These are phyloP conservation scores for Pyrgus malvae DNA, from an alignment of 2,888 invertebrate genomes.

Conservation along the genomic window DNA sequence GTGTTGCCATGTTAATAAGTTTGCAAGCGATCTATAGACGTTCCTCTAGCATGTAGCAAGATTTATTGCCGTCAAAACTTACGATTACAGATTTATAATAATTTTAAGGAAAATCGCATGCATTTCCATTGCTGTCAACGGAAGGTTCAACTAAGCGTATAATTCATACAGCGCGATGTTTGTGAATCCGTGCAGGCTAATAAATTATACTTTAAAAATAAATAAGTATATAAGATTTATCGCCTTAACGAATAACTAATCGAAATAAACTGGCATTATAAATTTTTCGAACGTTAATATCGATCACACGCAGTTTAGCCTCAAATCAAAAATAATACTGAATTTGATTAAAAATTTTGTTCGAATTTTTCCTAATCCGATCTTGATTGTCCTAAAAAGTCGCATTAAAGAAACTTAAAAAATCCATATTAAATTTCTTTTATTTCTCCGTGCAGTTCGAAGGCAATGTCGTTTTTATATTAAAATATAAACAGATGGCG, in stretches of 20 bases:
- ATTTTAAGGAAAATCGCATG: slow-evolving; percentile 14
- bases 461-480: too few relatives aligned
- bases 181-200: slow-evolving; percentile 8
- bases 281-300: background rate
- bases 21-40: background rate
- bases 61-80: slow-evolving; percentile 16
- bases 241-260: background rate
- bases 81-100: slow-evolving; percentile 7
- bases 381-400: too few relatives aligned
- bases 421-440: too few relatives aligned
- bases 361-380: background rate
- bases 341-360: slow-evolving; percentile 7
- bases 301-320: slow-evolving; percentile 19
- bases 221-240: slow-evolving; percentile 7
- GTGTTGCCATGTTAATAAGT: background rate
- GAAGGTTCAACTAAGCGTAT: slow-evolving; percentile 19
- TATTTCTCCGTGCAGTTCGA: too few relatives aligned
- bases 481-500: too few relatives aligned
- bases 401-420: too few relatives aligned
- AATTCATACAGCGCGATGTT: slow-evolving; percentile 20
- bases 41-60: background rate
- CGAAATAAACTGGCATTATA: slow-evolving; percentile 1
- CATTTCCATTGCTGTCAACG: slow-evolving; percentile 11
- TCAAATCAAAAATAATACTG: slow-evolving; percentile 23
- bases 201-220: background rate